These are phyloP conservation scores for Chaetoderma sp. DNA, from an alignment of 2,888 invertebrate species.

Conservation along the genomic window DNA sequence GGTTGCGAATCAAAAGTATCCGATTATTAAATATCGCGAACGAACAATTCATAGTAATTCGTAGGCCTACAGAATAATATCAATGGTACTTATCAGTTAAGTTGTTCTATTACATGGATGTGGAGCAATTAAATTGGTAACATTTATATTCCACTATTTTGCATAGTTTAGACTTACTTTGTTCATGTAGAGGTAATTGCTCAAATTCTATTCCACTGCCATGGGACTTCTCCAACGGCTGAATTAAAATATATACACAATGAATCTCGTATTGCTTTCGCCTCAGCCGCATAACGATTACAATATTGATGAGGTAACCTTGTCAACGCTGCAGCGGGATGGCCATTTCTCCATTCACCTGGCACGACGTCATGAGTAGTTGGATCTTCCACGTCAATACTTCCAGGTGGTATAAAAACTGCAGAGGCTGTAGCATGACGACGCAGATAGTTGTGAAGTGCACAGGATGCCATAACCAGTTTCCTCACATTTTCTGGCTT, in stretches of 20 bases:
- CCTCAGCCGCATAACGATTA: background rate
- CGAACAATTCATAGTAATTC: too few relatives aligned
- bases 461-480: slow-evolving; percentile 5
- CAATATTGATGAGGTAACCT: background rate
- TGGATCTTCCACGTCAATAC: background rate
- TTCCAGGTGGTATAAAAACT: slow-evolving; percentile 1
- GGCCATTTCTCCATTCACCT: background rate
- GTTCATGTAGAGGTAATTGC: too few relatives aligned
- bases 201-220: too few relatives aligned
- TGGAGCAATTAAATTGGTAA: too few relatives aligned
- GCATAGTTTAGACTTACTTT: too few relatives aligned
- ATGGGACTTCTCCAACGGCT: background rate
- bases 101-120: too few relatives aligned
- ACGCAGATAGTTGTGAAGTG: slow-evolving; percentile 1
- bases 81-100: too few relatives aligned
- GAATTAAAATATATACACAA: background rate
- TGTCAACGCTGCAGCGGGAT: background rate
- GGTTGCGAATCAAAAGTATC: too few relatives aligned
- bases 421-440: background rate
- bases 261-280: background rate
- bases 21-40: too few relatives aligned
- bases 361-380: background rate
- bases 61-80: too few relatives aligned
- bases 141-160: too few relatives aligned
- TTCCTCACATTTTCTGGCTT: slow-evolving; percentile 3